Evolutionary conservation across 2,888 invertebrate species (phyloP).

Genomic region (Eristalis pertinax): DNA sequence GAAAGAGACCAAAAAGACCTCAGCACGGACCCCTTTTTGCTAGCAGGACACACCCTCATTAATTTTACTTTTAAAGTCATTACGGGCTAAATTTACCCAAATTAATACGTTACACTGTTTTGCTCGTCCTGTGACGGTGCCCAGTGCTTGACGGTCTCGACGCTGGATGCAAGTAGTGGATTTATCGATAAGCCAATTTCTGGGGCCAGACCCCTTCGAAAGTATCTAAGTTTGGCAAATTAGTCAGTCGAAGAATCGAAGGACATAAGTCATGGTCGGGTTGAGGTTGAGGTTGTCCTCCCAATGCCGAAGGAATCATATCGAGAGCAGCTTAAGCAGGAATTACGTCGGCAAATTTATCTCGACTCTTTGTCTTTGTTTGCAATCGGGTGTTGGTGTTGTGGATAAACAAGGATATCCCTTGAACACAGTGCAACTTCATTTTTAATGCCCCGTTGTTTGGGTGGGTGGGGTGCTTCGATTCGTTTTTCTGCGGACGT

Average conservation of each 20-base stretch:
- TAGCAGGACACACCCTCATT: slow-evolving; percentile 79
- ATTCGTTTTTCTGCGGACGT: slow-evolving; percentile 33
- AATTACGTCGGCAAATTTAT: slow-evolving; percentile 57
- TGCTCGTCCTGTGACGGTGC: slow-evolving; percentile 1
- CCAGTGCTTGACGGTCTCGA: slow-evolving; percentile 1
- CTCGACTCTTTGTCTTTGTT: slow-evolving; percentile 23
- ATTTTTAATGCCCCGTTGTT: slow-evolving; percentile 49
- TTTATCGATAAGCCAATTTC: slow-evolving; percentile 71
- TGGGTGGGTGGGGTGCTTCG: slow-evolving; percentile 14
- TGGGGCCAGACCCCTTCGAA: slow-evolving; percentile 50
- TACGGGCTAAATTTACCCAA: slow-evolving; percentile 81
- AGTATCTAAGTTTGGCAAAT: slow-evolving; percentile 78
- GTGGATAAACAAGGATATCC: slow-evolving; percentile 7
- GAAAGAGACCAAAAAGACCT: slow-evolving; percentile 17
- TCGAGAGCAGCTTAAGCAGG: slow-evolving; percentile 21
- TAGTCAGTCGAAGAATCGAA: slow-evolving; percentile 75
- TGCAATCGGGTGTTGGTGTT: slow-evolving; percentile 30
- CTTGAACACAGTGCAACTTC: slow-evolving; percentile 25
- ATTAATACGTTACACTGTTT: slow-evolving; percentile 79
- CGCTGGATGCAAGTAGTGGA: slow-evolving; percentile 69
- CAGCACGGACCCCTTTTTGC: slow-evolving; percentile 62
- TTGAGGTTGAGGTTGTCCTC: not conserved
- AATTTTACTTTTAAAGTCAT: slow-evolving; percentile 82
- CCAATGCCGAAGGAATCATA: not conserved
- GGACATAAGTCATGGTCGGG: slow-evolving; percentile 40